Base-by-base conservation (phyloP, 2,888 invertebrate genomes). In the Eumacrocentrus americanus region DNA sequence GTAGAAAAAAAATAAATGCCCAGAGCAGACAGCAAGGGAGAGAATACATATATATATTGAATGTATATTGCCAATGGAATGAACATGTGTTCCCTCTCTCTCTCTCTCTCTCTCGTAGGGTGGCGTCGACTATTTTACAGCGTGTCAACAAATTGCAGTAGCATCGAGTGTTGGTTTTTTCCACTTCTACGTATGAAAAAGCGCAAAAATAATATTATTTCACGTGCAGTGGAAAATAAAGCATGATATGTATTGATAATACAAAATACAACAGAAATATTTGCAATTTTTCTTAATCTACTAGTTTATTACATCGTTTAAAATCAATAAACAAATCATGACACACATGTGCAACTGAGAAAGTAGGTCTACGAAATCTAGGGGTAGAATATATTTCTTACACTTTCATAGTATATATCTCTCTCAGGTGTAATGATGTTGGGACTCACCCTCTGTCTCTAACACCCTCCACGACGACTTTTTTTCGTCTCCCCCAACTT, bases 221-320 rank as follows among this genome's bases (percentile, higher is more conserved):
- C 56, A 56, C 44, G 46, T 54, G 34, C 25, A 23, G 18, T 18
- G 35, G 29, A 34, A 46, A n/a, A n/a, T 48, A 40, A 23, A n/a
- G 40, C n/a, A 29, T 29, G 29, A 9, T 29, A 29, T 29, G 9
- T 29, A 34, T 16, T 55, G 9, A 35, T n/a, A 35, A 34, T 50
- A 55, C 7, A 37, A 29, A 9, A 34, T 29, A 16, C 29, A 44
- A 34, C 16, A 42, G 52, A 51, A 58, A 55, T 55, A 60, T 51
- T 38, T 55, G 51, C 44, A 46, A 35, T n/a, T 35, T 48, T 58
- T 53, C 46, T 48, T 56, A 52, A 59, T 52, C 29, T 29, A 29
- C 4, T 6, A 29, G 29, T n/a, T n/a, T n/a, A n/a, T n/a, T n/a
- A n/a, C n/a, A n/a, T n/a, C n/a, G n/a, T n/a, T n/a, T n/a, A n/a